Percentiles rank a stretch among this genome's conserved stretches.
Evolutionary conservation across 2,888 invertebrate genomes (phyloP).

Genomic region (Spisula solida): DNA sequence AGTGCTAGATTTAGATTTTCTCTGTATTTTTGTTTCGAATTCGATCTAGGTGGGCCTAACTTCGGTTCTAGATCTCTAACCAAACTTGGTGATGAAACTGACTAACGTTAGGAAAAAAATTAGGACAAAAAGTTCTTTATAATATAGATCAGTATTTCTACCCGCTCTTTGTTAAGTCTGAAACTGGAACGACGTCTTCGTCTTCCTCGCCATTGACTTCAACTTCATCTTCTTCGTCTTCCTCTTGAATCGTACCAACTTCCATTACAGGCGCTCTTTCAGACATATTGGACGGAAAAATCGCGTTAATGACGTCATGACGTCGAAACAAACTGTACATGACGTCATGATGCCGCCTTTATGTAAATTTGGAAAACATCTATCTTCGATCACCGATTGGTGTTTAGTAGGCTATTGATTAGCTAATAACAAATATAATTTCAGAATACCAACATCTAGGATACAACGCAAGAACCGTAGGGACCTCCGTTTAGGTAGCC

Average conservation of each 20-base stretch:
- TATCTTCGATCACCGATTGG: too few relatives aligned
- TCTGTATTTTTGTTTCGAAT: too few relatives aligned
- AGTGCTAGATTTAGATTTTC: background rate
- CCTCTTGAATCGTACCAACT: slow-evolving; percentile 33
- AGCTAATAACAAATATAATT: too few relatives aligned
- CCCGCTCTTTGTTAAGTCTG: background rate
- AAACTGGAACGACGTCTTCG: background rate
- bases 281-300: background rate
- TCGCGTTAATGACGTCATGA: background rate
- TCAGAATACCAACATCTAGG: too few relatives aligned
- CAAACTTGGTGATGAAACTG: too few relatives aligned
- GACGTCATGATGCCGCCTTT: slow-evolving; percentile 24
- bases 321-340: background rate
- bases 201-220: background rate
- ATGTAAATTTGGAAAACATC: too few relatives aligned
- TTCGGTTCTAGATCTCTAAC: background rate
- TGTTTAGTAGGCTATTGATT: too few relatives aligned
- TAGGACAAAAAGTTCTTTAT: background rate
- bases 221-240: slow-evolving; percentile 33
- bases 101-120: too few relatives aligned
- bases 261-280: slow-evolving; percentile 20
- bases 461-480: too few relatives aligned
- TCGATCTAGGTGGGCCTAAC: too few relatives aligned
- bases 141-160: background rate
- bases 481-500: too few relatives aligned